Conservation (phyloP, 2,113 vertebrate genomes). For the Leucopternis melanops region DNA sequence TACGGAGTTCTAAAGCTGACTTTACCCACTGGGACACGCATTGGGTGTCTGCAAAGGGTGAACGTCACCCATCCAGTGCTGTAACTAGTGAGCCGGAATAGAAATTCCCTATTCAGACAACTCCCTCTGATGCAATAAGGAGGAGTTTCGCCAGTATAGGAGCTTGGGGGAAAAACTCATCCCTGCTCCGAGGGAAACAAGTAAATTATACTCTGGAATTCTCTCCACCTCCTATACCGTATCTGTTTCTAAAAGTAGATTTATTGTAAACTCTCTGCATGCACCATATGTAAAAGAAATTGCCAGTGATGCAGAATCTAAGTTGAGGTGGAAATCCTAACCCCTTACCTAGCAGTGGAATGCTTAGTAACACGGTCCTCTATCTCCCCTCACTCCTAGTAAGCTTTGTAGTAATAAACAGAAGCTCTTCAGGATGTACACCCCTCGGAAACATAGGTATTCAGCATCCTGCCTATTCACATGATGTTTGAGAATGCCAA, state of each 20-base stretch:
- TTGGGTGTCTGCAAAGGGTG: not conserved
- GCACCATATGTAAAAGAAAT: not conserved
- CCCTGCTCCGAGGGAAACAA: not conserved
- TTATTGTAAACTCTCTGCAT: constrained; percentile 8
- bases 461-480: constrained; percentile 83
- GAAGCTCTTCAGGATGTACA: constrained; percentile 90
- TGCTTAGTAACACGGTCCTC: constrained; percentile 78
- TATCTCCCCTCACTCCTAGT: constrained; percentile 89
- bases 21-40: not conserved
- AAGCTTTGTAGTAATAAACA: constrained; percentile 89
- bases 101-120: not conserved
- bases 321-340: constrained; percentile 51
- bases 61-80: not conserved
- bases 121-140: not conserved
- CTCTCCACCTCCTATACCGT: not conserved
- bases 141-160: not conserved
- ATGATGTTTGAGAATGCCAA: constrained; percentile 85
- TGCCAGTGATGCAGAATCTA: not conserved
- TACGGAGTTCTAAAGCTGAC: not conserved
- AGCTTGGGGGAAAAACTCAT: not conserved
- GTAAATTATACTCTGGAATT: not conserved
- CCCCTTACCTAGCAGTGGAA: constrained; percentile 57
- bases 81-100: not conserved
- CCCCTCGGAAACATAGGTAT: constrained; percentile 89
- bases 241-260: constrained; percentile 8